Percentiles rank a stretch among this genome's conserved stretches.
phyloP scores from a whole-genome alignment of 2,797 vertebrate genomes.

The Erithacus rubecula region DNA sequence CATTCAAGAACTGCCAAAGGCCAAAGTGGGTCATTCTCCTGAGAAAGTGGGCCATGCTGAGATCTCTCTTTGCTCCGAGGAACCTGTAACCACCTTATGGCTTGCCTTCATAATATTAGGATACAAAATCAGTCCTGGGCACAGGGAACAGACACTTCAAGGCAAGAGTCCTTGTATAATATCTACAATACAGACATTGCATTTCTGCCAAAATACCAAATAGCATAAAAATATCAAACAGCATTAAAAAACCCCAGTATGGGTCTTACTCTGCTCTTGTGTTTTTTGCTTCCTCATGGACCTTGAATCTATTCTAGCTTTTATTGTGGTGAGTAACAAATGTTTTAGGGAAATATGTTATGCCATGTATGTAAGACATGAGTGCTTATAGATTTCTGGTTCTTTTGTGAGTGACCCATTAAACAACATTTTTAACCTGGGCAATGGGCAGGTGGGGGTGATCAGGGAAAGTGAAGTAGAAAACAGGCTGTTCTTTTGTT shows the following conservation, averaged over 20 bases:
- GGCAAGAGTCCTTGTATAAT: neutral
- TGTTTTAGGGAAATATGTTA: neutral
- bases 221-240: neutral
- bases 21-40: neutral
- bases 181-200: neutral
- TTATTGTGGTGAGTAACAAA: neutral
- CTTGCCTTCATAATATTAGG: neutral
- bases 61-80: neutral
- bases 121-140: neutral
- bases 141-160: neutral
- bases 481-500: neutral
- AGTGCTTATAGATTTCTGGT: neutral
- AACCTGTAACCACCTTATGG: neutral
- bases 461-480: neutral
- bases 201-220: neutral
- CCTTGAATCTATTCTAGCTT: neutral
- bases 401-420: neutral
- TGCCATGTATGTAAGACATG: neutral
- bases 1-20: neutral
- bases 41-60: rapidly evolving
- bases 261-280: neutral
- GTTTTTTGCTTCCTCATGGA: neutral
- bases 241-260: neutral
- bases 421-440: neutral
- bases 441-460: rapidly evolving